Base-by-base conservation (phyloP, 2,888 invertebrate genomes). In the Ferrisia virgata region DNA sequence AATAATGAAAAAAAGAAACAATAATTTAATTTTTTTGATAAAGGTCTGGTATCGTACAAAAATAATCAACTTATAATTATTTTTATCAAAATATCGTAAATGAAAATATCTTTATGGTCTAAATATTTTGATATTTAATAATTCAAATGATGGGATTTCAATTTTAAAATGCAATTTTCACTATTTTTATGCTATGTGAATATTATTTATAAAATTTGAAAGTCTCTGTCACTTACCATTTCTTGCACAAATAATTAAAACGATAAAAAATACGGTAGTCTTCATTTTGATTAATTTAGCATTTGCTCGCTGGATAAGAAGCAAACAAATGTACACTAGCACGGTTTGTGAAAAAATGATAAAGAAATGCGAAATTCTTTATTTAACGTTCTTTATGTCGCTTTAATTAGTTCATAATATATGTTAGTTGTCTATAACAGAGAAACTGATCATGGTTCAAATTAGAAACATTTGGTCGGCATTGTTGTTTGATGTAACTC, bases 401-500 rank as follows among this genome's bases (percentile, higher is more conserved):
- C 33, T 76, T 11, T 76, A 76, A 76, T 76, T 76, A 76, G 36
- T 76, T 76, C 72, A 36, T 76, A n/a, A 76, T 36, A 72, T n/a
- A 18, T 15, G 31, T n/a, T 31, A 28, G 72, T 36, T 18, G 31
- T 69, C 4, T 22, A 43, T 33, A 28, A 64, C 11, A 28, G 28
- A 31, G 4, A 11, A 76, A 36, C 18, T 76, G 36, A 76, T 76
- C 36, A 36, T 53, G 72, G 72, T 76, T 76, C 72, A 76, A 76
- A 76, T 76, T 36, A 36, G 36, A 76, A 76, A 76, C 72, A 76
- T 76, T 76, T 36, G 36, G 72, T 76, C 72, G 72, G 72, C 72
- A 18, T 76, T 6, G 36, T 76, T 76, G 72, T 76, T 76, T 76
- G 72, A 76, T 76, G 28, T 76, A 18, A 22, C 72, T 36, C 72